Base-by-base conservation (phyloP, 2,797 vertebrate species). In the Bradypodion ventrale region DNA sequence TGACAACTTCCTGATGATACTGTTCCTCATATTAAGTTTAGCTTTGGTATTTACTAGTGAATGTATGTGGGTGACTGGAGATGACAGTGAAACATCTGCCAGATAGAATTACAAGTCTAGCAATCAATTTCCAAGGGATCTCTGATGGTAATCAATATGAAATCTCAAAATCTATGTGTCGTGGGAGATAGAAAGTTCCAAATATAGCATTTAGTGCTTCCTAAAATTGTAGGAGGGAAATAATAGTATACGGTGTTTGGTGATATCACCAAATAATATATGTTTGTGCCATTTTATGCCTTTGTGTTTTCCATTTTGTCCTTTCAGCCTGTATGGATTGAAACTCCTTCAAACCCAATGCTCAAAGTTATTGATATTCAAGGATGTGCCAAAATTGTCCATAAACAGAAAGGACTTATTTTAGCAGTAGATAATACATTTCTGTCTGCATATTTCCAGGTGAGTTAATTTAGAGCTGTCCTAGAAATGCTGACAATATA, bases 381-480 rank as follows among this genome's bases (percentile, higher is more conserved):
- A 89, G 95, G 92, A 81, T 99, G 98, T 35, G 96, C 98, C 0
- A 94, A 97, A 0, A 52, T 94, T 21, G 94, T 96, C 5, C 98
- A 96, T 59, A 91, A 97, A 83, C 96, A 92, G 35, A 95, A 95
- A 83, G 97, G 97, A 77, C 95, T 97, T 9, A 92, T 99, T 85
- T 93, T 99, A 27, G 98, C 96, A 0, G 98, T 99, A 84, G 98
- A 99, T 93, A 99, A 99, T 93, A 98, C 96, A 77, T 99, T 99
- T 83, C 99, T 99, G 98, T 99, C 98, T 0, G 90, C 98, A 0
- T 99, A 97, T 87, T 99, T 99, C 94, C 98, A 99, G 97, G 98
- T 99, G 87, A 95, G 86, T 32, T 0, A 37, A 70, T 56, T 8
- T 25, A 13, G 49, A 56, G 21, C 13, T 60, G 13, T 19, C 29